phyloP scores from a whole-genome alignment of 2,888 invertebrate genomes.

The Drosophila fungiperda region DNA sequence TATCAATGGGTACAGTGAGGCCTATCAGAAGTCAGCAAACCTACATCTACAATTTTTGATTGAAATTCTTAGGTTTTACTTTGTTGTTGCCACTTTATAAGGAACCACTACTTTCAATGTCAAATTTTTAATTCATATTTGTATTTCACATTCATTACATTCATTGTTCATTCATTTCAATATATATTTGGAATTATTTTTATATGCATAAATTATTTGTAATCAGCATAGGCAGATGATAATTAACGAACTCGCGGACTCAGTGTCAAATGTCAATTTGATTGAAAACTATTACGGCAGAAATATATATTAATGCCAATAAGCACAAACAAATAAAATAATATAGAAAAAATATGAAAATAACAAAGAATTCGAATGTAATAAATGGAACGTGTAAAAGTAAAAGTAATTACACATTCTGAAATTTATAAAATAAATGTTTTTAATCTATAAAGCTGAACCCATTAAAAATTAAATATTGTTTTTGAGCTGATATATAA shows the following conservation, averaged over 20 bases:
- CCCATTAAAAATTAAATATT: neutral
- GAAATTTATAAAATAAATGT: neutral
- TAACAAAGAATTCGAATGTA: neutral
- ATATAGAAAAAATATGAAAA: neutral
- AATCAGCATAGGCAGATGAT: neutral
- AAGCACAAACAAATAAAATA: neutral
- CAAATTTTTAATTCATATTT: neutral
- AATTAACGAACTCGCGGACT: neutral
- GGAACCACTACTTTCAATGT: neutral
- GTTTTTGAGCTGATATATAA: neutral
- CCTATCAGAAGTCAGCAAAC: neutral
- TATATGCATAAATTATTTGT: neutral
- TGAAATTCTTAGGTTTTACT: neutral
- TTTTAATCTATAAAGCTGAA: neutral
- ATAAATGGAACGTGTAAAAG: neutral
- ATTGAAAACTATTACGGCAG: neutral
- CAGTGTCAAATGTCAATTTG: neutral
- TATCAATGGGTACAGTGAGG: constrained; percentile 11
- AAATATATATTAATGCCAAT: neutral
- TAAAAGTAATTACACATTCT: neutral
- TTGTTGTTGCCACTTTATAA: neutral
- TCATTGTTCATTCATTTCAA: neutral
- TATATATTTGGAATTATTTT: neutral
- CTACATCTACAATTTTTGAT: neutral
- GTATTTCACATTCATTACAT: neutral